Base-by-base conservation (phyloP, 2,113 vertebrate species). In the Pygoscelis adeliae region DNA sequence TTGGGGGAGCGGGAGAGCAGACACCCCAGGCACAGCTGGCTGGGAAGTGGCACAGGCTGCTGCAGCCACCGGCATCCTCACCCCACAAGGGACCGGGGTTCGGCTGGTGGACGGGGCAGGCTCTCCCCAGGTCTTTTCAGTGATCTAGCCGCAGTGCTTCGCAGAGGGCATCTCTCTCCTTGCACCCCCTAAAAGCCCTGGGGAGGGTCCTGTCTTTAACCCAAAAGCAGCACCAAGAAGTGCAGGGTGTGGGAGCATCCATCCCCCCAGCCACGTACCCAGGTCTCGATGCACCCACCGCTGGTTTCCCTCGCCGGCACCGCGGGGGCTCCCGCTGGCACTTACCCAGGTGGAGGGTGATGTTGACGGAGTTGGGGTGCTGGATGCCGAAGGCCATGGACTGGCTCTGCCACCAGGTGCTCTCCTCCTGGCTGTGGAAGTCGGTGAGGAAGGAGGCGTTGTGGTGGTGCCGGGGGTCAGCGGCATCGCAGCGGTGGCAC, bases 391-490 rank as follows among this genome's bases (percentile, higher is more conserved):
- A 99, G 80, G 98, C 99, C 99, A 99, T 99, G 94, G 99, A 99
- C 96, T 99, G 99, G 97, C 99, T 99, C 97, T 99, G 99, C 99
- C 99, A 99, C 99, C 99, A 99, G n/a, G 99, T 99, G 89, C 98
- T 98, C 87, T 99, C 99, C 71, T 99, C 99, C 23, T 98, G 98
- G 86, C 97, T 99, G 97, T 99, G 98, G 98, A 99, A 99, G 98
- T 99, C 99, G 7, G 99, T 99, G 98, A 99, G 99, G 93, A 98
- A 97, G 92, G 97, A 97, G 96, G 98, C 98, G 5, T 98, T 98
- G 98, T 99, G 99, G 97, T 98, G 98, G 44, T 34, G 98, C 61
- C 3, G 73, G 3, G 98, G 98, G 83, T 99, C 94, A 1, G 30
- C 61, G 5, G 98, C 98, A 3, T 99, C 98, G 61, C 99, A 99